Evolutionary conservation across 2,797 vertebrate species (phyloP), one percentile per base, ranked within the genome.

Genomic region (Morelia viridis): DNA sequence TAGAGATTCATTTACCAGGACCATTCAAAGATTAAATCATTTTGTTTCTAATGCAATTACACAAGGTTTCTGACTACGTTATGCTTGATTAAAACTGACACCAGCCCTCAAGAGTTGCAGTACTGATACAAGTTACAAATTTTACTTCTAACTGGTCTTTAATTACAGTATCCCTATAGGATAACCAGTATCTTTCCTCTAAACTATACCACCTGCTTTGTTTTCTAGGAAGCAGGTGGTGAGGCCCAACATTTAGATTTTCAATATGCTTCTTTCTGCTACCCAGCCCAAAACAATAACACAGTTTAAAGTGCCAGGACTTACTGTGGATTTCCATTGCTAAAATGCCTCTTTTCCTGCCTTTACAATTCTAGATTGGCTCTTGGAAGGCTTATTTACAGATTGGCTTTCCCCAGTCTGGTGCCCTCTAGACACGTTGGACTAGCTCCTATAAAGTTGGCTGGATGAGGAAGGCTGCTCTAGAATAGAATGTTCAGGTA

Each of bases 21-120:
- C 71, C 35, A 80, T 80, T 80, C 19, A 24, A 46, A 80, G 35
- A 46, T 80, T 80, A 80, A 80, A 80, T 19, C 76, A 46, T 80
- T 80, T 80, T 80, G 76, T 80, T 46, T 80, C 76, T 80, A 87
- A 61, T 87, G 31, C 60, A 61, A 87, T 41, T 62, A 61, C 31
- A 87, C 22, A 62, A 61, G 31, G 46, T 12, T 13, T 46, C 58
- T 87, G 86, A 87, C 62, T 62, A 62, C 41, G 46, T 60, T 87
- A 87, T 87, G 86, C 86, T 62, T 87, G 86, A 62, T 87, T 87
- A 87, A 87, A 87, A 62, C 58, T 62, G 86, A 61, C 86, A 87
- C 41, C 86, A 87, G 35, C 41, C 60, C 19, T 41, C 86, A 87
- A 87, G 58, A 62, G 57, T 87, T 87, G 35, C 85, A 87, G 31